Evolutionary conservation across 2,888 invertebrate genomes (phyloP).

Genomic region (Parascotia fuliginaria): DNA sequence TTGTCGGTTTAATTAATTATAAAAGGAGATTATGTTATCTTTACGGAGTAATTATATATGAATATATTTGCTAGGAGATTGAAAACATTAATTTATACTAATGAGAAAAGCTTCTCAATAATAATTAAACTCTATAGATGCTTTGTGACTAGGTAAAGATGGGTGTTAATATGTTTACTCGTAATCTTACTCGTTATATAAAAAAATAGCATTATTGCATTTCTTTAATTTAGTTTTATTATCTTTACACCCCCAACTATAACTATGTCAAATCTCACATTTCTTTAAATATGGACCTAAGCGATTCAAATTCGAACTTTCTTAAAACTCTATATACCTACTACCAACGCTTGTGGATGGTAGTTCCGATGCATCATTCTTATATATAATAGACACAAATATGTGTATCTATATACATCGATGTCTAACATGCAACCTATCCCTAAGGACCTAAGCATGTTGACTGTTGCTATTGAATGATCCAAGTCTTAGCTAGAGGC

Average conservation of each 20-base stretch:
- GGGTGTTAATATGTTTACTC: too few species aligned
- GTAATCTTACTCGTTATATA: too few species aligned
- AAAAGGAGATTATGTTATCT: conserved; percentile 21
- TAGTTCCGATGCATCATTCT: too few species aligned
- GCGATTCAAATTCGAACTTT: too few species aligned
- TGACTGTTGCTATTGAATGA: conserved; percentile 66
- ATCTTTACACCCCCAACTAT: too few species aligned
- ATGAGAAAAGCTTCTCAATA: conserved; percentile 52
- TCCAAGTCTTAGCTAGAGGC: conserved; percentile 48
- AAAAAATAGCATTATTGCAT: too few species aligned
- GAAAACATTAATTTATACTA: conserved; percentile 33
- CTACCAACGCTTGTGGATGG: too few species aligned
- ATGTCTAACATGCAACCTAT: not conserved
- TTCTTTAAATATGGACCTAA: too few species aligned
- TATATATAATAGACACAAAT: not conserved
- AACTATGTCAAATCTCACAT: too few species aligned
- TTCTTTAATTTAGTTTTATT: too few species aligned
- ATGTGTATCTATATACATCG: not conserved
- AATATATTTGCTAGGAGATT: conserved; percentile 18
- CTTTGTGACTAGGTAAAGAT: conserved; percentile 28
- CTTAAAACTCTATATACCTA: too few species aligned
- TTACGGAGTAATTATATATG: conserved; percentile 22
- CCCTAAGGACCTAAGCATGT: conserved; percentile 67
- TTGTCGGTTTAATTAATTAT: conserved; percentile 32
- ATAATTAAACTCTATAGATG: conserved; percentile 48